Conservation (phyloP, 2,113 vertebrate species). For the Petroica traversi region DNA sequence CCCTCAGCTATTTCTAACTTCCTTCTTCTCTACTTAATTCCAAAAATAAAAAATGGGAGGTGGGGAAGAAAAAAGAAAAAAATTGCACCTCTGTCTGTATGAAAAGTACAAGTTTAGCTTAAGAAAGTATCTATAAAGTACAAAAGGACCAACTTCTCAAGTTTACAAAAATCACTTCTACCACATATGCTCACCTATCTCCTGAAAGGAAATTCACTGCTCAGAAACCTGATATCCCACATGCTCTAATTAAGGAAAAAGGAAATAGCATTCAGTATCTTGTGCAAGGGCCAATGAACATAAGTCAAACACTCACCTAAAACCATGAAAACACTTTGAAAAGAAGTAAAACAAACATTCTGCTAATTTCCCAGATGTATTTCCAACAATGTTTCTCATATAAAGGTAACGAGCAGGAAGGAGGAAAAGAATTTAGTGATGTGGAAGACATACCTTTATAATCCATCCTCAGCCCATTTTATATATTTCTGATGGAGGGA, state of each 20-base stretch:
- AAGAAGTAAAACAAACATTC: constrained; percentile 33
- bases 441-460: not conserved
- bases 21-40: not conserved
- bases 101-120: not conserved
- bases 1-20: not conserved
- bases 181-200: constrained; percentile 16
- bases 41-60: not conserved
- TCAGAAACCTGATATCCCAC: constrained; percentile 4
- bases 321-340: constrained; percentile 33
- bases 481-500: not conserved
- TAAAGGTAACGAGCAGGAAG: not conserved
- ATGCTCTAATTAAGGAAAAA: constrained; percentile 39
- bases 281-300: constrained; percentile 18
- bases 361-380: constrained; percentile 9
- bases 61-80: accelerated
- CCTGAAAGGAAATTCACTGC: constrained; percentile 33
- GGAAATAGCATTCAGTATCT: constrained; percentile 36
- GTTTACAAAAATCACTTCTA: not conserved
- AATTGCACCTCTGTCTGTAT: not conserved
- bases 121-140: not conserved
- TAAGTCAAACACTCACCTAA: constrained; percentile 41
- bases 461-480: not conserved
- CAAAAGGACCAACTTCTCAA: not conserved
- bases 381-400: not conserved
- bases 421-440: not conserved